Conservation (phyloP, 2,113 vertebrate genomes). For the Syngnathoides biaculeatus region DNA sequence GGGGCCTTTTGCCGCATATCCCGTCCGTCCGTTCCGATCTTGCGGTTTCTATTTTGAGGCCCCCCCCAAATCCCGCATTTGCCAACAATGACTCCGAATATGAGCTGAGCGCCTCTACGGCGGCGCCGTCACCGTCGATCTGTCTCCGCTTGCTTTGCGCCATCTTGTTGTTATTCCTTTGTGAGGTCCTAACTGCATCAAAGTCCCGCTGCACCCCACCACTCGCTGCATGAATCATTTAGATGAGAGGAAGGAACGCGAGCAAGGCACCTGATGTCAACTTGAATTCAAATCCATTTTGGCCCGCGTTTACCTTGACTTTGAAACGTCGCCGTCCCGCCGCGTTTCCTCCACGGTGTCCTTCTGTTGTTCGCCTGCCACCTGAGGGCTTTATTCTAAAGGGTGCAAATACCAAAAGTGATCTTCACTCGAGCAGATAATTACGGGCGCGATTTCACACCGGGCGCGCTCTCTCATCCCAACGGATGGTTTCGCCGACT, state of each 20-base stretch:
- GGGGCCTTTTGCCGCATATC: constrained; percentile 22
- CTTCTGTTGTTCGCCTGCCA: background rate
- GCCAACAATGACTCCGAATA: constrained; percentile 27
- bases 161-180: constrained; percentile 68
- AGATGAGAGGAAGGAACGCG: constrained; percentile 58
- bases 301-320: constrained; percentile 67
- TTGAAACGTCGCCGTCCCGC: constrained; percentile 67
- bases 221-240: constrained; percentile 73
- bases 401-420: constrained; percentile 14
- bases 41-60: constrained; percentile 36
- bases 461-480: constrained; percentile 23
- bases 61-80: constrained; percentile 31
- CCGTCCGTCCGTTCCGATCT: constrained; percentile 20
- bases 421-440: constrained; percentile 30
- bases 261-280: constrained; percentile 70
- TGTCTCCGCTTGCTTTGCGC: constrained; percentile 54
- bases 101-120: constrained; percentile 28
- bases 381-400: constrained; percentile 7
- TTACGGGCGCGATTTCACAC: constrained; percentile 34
- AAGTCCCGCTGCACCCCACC: constrained; percentile 46
- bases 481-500: constrained; percentile 35
- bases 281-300: constrained; percentile 75
- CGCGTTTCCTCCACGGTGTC: constrained; percentile 15
- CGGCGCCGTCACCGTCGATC: constrained; percentile 56
- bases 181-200: constrained; percentile 60